Conservation (phyloP, 2,888 invertebrate species). For the Mamestra brassicae region DNA sequence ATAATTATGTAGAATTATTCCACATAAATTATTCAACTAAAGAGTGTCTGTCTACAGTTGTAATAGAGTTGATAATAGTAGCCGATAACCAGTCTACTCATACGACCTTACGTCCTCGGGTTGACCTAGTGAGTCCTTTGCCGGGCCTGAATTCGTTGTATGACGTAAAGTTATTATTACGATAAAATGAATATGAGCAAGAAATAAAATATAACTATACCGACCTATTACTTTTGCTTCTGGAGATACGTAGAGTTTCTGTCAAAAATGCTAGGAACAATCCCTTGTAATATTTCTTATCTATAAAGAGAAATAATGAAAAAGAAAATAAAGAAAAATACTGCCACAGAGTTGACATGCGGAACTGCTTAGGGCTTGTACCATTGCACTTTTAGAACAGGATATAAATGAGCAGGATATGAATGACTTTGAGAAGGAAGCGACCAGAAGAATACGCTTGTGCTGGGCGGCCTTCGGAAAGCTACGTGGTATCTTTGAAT, state of each 20-base stretch:
- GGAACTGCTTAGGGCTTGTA: too few species aligned
- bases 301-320: too few species aligned
- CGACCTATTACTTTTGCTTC: not conserved
- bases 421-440: too few species aligned
- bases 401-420: too few species aligned
- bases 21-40: not conserved
- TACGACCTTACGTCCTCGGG: constrained; percentile 29
- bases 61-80: not conserved
- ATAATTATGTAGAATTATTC: not conserved
- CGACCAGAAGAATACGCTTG: too few species aligned
- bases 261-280: not conserved
- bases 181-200: too few species aligned
- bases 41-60: not conserved
- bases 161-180: constrained; percentile 9
- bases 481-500: too few species aligned
- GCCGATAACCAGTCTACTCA: constrained; percentile 30
- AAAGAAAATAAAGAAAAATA: too few species aligned
- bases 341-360: too few species aligned
- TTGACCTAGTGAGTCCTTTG: constrained; percentile 43
- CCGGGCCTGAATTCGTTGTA: constrained; percentile 5
- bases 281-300: not conserved
- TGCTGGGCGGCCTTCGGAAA: too few species aligned
- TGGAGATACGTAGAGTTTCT: not conserved
- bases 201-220: not conserved
- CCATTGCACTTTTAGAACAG: too few species aligned